Evolutionary conservation across 2,797 vertebrate species (phyloP).

Genomic region (Neoniphon sammara): DNA sequence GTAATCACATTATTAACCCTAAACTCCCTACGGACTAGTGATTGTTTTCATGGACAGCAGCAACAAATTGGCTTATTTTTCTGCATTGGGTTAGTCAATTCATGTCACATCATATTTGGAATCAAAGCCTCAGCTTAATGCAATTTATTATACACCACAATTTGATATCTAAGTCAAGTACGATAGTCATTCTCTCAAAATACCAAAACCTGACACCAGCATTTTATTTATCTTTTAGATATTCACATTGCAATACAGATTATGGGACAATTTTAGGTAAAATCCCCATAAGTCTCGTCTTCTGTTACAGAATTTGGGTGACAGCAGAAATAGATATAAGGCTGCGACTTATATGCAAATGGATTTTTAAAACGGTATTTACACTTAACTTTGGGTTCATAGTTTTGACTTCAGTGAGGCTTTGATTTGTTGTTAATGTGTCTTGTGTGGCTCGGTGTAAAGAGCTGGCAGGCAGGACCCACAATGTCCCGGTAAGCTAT

Average conservation of each 20-base stretch:
- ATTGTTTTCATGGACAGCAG: conserved; percentile 41
- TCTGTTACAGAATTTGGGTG: no score
- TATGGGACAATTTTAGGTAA: background rate
- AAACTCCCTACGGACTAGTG: conserved; percentile 48
- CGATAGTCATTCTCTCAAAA: background rate
- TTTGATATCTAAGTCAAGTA: no score
- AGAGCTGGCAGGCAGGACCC: conserved; percentile 62
- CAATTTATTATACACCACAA: no score
- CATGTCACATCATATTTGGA: background rate
- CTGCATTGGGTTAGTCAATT: background rate
- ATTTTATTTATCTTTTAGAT: background rate
- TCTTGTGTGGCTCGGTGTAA: conserved; percentile 52
- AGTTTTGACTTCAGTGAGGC: conserved; percentile 19
- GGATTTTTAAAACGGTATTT: background rate
- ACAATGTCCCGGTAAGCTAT: conserved; percentile 65
- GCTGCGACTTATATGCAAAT: background rate
- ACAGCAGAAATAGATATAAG: background rate
- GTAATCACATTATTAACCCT: conserved; percentile 61
- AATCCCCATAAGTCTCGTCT: background rate
- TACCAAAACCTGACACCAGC: background rate
- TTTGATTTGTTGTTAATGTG: conserved; percentile 58
- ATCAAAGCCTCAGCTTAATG: background rate
- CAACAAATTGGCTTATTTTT: conserved; percentile 18
- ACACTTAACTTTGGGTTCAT: conserved; percentile 29
- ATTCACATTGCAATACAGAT: background rate